Conservation (phyloP, 2,797 vertebrate genomes). For the Ciconia nigra region DNA sequence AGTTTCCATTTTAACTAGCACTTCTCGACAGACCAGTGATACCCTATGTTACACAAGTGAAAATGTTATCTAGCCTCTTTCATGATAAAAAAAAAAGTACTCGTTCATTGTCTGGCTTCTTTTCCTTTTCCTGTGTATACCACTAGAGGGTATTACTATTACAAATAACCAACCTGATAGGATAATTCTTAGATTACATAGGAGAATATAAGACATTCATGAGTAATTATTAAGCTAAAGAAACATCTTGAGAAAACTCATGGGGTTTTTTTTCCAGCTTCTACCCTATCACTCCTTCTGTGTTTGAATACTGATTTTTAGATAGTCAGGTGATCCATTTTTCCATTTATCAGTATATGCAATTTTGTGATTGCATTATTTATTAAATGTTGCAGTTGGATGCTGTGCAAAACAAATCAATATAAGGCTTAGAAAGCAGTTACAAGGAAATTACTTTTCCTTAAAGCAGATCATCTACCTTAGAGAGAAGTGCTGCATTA, state of each 20-base stretch:
- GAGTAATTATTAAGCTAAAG: background rate
- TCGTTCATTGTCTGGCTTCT: background rate
- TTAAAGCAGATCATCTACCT: background rate
- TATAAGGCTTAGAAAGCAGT: background rate
- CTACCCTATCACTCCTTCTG: background rate
- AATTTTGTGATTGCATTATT: background rate
- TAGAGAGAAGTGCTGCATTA: background rate
- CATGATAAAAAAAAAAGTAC: background rate
- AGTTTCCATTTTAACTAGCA: background rate
- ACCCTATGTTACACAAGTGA: background rate
- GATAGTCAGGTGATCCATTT: background rate
- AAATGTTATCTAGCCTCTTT: background rate
- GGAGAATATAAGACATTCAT: background rate
- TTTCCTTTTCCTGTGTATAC: background rate
- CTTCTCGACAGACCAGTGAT: background rate
- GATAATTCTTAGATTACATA: background rate
- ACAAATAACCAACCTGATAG: background rate
- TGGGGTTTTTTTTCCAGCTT: background rate
- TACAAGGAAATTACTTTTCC: background rate
- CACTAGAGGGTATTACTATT: conserved; percentile 49
- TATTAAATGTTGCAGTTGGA: background rate
- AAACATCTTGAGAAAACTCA: background rate
- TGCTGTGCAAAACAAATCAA: background rate
- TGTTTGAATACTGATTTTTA: background rate
- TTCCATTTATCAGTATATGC: background rate